phyloP scores from a whole-genome alignment of 2,797 vertebrate species.

The Gephyroberyx darwinii region DNA sequence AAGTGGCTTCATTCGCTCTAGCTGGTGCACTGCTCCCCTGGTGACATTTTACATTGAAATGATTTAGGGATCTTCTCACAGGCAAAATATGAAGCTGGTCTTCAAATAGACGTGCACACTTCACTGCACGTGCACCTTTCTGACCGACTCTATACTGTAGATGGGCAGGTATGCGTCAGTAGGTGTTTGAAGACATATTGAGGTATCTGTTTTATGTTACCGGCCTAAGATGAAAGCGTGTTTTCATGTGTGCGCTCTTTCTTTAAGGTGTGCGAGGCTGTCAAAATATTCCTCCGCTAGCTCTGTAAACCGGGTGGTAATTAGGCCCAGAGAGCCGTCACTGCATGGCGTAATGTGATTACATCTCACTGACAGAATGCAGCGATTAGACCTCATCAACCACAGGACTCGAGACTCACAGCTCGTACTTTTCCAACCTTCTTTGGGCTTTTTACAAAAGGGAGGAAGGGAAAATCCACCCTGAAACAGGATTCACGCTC shows the following conservation, averaged over 20 bases:
- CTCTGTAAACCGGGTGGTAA: slow-evolving; percentile 57
- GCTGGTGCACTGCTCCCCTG: not conserved
- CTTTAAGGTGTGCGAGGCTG: slow-evolving; percentile 29
- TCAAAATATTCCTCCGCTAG: slow-evolving; percentile 44
- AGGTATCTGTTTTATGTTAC: too few relatives aligned
- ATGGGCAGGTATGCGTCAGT: slow-evolving; percentile 28
- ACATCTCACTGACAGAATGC: slow-evolving; percentile 79
- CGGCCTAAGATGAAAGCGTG: slow-evolving; percentile 10
- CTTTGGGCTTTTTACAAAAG: slow-evolving; percentile 47
- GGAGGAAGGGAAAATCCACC: not conserved
- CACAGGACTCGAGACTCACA: slow-evolving; percentile 54
- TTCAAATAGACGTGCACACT: not conserved
- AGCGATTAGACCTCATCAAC: slow-evolving; percentile 72
- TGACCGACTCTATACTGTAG: slow-evolving; percentile 10
- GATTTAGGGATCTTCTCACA: not conserved
- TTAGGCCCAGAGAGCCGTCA: slow-evolving; percentile 65
- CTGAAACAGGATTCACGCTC: slow-evolving; percentile 42
- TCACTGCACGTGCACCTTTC: not conserved
- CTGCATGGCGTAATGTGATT: slow-evolving; percentile 77
- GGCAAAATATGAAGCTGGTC: not conserved
- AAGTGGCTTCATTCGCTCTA: slow-evolving; percentile 4
- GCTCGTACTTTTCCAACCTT: slow-evolving; percentile 55
- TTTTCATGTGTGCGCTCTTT: slow-evolving; percentile 14
- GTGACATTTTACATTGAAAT: not conserved
- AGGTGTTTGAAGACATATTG: slow-evolving; percentile 12